Conservation (phyloP, 2,113 vertebrate genomes). For the Barnardius zonarius region DNA sequence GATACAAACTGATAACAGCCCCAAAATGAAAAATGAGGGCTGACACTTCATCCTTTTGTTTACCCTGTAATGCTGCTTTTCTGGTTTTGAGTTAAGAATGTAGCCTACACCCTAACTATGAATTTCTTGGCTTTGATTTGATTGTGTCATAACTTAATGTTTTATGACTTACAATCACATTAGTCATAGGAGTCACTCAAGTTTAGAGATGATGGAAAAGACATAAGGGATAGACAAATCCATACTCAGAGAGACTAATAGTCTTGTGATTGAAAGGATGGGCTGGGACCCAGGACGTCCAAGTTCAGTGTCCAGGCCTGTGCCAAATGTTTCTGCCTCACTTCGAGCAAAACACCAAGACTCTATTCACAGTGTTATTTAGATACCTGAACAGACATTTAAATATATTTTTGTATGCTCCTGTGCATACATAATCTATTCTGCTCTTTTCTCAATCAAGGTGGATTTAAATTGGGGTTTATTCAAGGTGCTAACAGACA, state of each 20-base stretch:
- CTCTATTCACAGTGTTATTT: not conserved
- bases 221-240: conserved; percentile 53
- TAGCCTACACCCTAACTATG: conserved; percentile 70
- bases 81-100: conserved; percentile 70
- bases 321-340: not conserved
- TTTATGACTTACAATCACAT: conserved; percentile 70
- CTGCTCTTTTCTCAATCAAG: conserved; percentile 3
- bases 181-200: conserved; percentile 69
- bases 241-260: conserved; percentile 5
- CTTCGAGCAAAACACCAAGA: not conserved
- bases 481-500: conserved; percentile 10
- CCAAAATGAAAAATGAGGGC: conserved; percentile 63
- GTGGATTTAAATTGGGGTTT: conserved; percentile 18
- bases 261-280: not conserved
- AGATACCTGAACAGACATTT: not conserved
- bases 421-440: conserved; percentile 10
- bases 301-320: not conserved
- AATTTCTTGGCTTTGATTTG: conserved; percentile 69
- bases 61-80: conserved; percentile 67
- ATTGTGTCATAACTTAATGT: conserved; percentile 69
- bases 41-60: conserved; percentile 64
- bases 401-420: not conserved
- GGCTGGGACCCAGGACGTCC: conserved; percentile 4
- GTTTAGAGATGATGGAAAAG: conserved; percentile 68
- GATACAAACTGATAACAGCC: conserved; percentile 68